These are phyloP conservation scores for Mactromeris polynyma DNA, from an alignment of 2,888 invertebrate genomes.

Conservation along the genomic window DNA sequence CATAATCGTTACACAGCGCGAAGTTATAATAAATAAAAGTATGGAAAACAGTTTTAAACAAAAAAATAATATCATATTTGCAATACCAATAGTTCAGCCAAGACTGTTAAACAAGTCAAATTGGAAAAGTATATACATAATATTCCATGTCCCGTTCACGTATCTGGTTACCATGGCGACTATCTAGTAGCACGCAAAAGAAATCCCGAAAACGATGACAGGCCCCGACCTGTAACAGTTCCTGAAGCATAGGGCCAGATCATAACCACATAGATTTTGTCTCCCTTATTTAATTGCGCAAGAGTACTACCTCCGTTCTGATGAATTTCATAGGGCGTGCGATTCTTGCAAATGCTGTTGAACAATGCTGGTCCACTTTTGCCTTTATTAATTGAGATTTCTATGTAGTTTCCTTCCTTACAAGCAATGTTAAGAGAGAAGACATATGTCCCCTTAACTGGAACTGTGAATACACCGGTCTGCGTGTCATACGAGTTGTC, in stretches of 20 bases:
- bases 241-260: constrained; percentile 3
- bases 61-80: no score
- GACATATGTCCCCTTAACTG: constrained; percentile 26
- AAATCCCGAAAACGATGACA: constrained; percentile 38
- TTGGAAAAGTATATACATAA: no score
- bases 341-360: constrained; percentile 25
- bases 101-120: no score
- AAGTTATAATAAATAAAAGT: no score
- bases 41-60: no score
- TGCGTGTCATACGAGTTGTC: constrained; percentile 5
- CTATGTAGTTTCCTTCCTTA: background rate
- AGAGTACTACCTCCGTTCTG: constrained; percentile 42
- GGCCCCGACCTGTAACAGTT: background rate
- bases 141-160: no score
- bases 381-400: background rate
- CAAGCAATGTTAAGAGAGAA: constrained; percentile 38
- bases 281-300: constrained; percentile 1
- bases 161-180: no score
- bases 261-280: constrained; percentile 25
- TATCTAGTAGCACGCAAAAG: constrained; percentile 7
- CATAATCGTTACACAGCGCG: no score
- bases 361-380: background rate
- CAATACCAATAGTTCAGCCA: no score
- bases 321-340: background rate
- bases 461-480: constrained; percentile 16